Percentiles rank a stretch among this genome's conserved stretches.
Evolutionary conservation across 2,113 vertebrate genomes (phyloP).

Genomic region (Zosterops hypoxanthus): DNA sequence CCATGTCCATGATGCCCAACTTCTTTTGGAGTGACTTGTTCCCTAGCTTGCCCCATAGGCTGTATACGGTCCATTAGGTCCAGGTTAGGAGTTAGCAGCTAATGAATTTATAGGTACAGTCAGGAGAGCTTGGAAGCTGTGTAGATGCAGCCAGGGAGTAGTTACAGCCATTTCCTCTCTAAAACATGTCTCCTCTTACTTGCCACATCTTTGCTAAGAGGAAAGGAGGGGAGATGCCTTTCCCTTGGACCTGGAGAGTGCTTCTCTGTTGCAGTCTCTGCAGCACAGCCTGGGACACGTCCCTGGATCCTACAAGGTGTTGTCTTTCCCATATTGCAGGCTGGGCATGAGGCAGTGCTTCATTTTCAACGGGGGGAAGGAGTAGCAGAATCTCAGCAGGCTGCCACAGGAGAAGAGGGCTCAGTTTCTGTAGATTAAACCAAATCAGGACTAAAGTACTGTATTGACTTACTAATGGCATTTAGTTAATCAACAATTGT

Average conservation of each 20-base stretch:
- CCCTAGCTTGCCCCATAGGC: rapidly evolving
- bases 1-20: background rate
- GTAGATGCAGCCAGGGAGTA: background rate
- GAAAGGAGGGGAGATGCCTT: background rate
- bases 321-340: background rate
- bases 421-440: background rate
- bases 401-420: background rate
- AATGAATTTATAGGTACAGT: background rate
- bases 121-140: background rate
- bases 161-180: background rate
- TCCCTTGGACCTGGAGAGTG: background rate
- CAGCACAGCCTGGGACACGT: background rate
- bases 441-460: background rate
- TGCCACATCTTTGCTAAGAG: background rate
- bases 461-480: background rate
- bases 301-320: background rate
- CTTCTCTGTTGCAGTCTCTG: background rate
- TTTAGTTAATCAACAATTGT: background rate
- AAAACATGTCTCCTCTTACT: background rate
- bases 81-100: background rate
- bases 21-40: background rate
- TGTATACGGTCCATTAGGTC: background rate
- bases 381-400: background rate
- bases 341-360: background rate
- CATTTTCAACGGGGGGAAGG: background rate